Base-by-base conservation (phyloP, 2,113 vertebrate genomes). In the Hystrix brachyura region DNA sequence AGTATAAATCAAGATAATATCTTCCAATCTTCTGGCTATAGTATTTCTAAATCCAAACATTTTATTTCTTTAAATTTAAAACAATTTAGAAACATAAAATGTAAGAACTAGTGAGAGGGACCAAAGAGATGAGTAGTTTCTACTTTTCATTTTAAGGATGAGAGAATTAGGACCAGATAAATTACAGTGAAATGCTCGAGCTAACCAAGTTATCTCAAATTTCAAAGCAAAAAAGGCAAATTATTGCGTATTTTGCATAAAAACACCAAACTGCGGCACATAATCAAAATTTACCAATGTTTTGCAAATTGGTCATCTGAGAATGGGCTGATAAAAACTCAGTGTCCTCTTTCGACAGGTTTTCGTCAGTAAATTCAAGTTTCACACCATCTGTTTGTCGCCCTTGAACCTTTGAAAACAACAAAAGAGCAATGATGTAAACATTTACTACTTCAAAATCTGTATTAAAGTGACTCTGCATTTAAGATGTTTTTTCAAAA, bases 241-340 rank as follows among this genome's bases (percentile, higher is more conserved):
- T 93, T 57, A 87, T 29, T 83, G 10, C 85, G 57, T 38, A 87
- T 46, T 78, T 32, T 74, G 43, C 79, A 96, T 1, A 90, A 18
- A 90, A 84, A 80, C 21, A 15, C 29, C 9, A 69, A 53, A 95
- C 53, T 81, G 0, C 2, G 64, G 2, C 32, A 96, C 43, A 91
- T 18, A 55, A 64, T 91, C 0, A 94, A 92, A 87, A 94, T 87
- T 99, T 99, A 99, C 99, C 99, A 98, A 34, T 95, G 74, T 94
- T 74, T 90, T 94, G 71, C 32, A 90, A 90, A 71, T 0, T 32
- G 29, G 71, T 82, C 62, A 83, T 95, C 62, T 96, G 98, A 72
- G 97, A 81, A 80, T 81, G 79, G 0, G 48, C 11, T 57, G 94
- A 96, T 25, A 97, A 91, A 65, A 84, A 94, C 48, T 97, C 90